These are phyloP conservation scores for Margarornis squamiger DNA, from an alignment of 2,797 vertebrate genomes.

Conservation along the genomic window DNA sequence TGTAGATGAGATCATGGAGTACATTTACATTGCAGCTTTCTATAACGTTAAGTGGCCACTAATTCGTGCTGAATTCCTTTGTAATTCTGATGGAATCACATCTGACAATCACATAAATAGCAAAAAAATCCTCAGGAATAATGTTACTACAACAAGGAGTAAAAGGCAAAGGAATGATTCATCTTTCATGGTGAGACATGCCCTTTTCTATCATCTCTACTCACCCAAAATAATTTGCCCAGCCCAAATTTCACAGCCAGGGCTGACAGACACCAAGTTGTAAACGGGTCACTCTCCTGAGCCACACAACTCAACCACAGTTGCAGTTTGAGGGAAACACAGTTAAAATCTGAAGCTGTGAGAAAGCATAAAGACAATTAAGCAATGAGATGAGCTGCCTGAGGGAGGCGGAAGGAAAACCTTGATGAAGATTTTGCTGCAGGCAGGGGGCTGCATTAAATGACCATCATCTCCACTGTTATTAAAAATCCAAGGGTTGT, in stretches of 20 bases:
- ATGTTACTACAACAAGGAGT: slow-evolving; percentile 52
- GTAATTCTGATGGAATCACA: slow-evolving; percentile 57
- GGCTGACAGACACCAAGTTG: slow-evolving; percentile 24
- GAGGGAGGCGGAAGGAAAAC: slow-evolving; percentile 27
- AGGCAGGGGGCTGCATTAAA: slow-evolving; percentile 39
- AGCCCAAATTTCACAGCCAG: slow-evolving; percentile 56
- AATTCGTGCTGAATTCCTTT: slow-evolving; percentile 60
- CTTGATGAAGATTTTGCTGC: slow-evolving; percentile 57
- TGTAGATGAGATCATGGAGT: slow-evolving; percentile 73
- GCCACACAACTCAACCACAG: not conserved
- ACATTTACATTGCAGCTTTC: slow-evolving; percentile 53
- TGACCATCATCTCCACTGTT: slow-evolving; percentile 5
- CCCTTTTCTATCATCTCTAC: slow-evolving; percentile 69
- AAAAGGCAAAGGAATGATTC: slow-evolving; percentile 53
- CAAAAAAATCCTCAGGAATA: slow-evolving; percentile 57
- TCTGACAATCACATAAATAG: slow-evolving; percentile 68
- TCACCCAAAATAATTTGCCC: slow-evolving; percentile 67
- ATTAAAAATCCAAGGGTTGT: not conserved
- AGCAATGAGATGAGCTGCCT: slow-evolving; percentile 19
- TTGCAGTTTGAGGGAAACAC: not conserved
- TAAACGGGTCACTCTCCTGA: slow-evolving; percentile 19
- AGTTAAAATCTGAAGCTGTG: slow-evolving; percentile 31
- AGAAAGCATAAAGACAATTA: slow-evolving; percentile 55
- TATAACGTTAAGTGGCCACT: slow-evolving; percentile 54
- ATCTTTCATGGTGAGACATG: slow-evolving; percentile 58